These are phyloP conservation scores for Troides aeacus DNA, from an alignment of 2,888 invertebrate genomes.

Conservation along the genomic window DNA sequence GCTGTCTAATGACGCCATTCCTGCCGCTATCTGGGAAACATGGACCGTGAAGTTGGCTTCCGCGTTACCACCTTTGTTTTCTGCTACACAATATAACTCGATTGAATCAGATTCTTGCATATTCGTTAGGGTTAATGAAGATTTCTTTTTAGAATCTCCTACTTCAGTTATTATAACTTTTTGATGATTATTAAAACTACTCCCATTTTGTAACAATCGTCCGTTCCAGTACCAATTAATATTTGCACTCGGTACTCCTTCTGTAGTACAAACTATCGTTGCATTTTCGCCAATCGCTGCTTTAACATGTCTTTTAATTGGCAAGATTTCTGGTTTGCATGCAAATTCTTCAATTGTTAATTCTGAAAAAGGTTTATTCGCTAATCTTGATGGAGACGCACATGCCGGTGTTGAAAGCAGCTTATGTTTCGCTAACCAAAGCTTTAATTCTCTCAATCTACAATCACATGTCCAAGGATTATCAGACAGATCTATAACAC, in stretches of 20 bases:
- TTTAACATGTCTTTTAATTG: constrained; percentile 87
- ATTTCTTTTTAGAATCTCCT: constrained; percentile 87
- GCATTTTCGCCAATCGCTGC: constrained; percentile 91
- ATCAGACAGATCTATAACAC: constrained; percentile 90
- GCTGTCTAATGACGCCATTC: constrained; percentile 89
- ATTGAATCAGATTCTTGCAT: constrained; percentile 90
- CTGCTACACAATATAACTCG: constrained; percentile 93
- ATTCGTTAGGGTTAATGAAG: constrained; percentile 88
- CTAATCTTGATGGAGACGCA: constrained; percentile 84
- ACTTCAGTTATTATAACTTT: constrained; percentile 88
- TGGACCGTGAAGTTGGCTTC: constrained; percentile 94
- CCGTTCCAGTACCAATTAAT: constrained; percentile 95
- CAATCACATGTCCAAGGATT: constrained; percentile 96
- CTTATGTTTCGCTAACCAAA: constrained; percentile 89
- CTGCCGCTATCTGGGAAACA: constrained; percentile 87
- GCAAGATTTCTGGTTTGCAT: constrained; percentile 89
- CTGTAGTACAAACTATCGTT: constrained; percentile 89
- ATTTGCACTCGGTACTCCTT: constrained; percentile 88
- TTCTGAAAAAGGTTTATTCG: constrained; percentile 87
- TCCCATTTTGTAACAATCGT: constrained; percentile 86
- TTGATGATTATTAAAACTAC: constrained; percentile 88
- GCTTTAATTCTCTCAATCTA: constrained; percentile 87
- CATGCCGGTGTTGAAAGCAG: constrained; percentile 89
- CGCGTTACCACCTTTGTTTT: constrained; percentile 92
- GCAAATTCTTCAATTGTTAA: constrained; percentile 90